Base-by-base conservation (phyloP, 2,888 invertebrate genomes). In the Habroteleia sp. region DNA sequence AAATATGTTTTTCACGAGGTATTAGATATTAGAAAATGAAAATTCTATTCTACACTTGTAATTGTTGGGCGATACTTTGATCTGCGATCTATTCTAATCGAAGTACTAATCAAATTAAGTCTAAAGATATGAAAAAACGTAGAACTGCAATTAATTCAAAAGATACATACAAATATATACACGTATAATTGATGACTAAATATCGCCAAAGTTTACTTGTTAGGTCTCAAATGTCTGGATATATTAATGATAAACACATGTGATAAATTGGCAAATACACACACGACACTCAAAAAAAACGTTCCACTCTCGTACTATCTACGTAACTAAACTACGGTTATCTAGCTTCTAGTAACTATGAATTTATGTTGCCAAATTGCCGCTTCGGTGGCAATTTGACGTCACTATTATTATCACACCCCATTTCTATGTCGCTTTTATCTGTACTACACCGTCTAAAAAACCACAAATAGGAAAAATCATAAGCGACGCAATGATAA, bases 271-370 rank as follows among this genome's bases (percentile, higher is more conserved):
- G 46, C 65, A 60, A 71, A 50, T 74, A 77, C 76, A 79, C 76
- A 79, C 78, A 79, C 65, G 79, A 78, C 74, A 79, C 77, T 79
- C 72, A 81, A 77, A 65, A 74, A 54, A 73, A 78, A 77, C 69
- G 79, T 77, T 62, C 78, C 81, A 84, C 83, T 83, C 79, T 83
- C 80, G 71, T 82, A 83, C 84, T 84, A 83, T 82, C 84, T 85
- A 85, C 85, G 62, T 77, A 66, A 78, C 83, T 83, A 82, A 81
- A 77, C 83, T 84, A 84, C 83, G 79, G 44, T 74, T 76, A 63
- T 63, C 81, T 81, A 81, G 79, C 41, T 77, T 65, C 76, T 77
- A 60, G 63, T 65, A 65, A 71, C 82, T 84, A 82, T 80, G 17
- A 62, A 76, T 73, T 46, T 41, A 41, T 77, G 78, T 52, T 44